Base-by-base conservation (phyloP, 2,888 invertebrate species). In the Phlogophora meticulosa region DNA sequence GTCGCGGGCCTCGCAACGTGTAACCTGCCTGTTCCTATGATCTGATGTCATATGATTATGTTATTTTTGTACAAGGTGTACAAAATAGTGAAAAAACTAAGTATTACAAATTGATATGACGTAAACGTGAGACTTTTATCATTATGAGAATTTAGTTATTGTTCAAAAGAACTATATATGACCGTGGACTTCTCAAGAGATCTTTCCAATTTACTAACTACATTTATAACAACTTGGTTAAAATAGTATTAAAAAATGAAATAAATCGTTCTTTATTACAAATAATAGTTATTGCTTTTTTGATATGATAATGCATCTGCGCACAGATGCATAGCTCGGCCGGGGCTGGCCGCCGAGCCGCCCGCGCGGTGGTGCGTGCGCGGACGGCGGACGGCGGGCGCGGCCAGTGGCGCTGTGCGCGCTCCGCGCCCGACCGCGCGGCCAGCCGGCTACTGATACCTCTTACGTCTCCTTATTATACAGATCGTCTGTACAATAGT, bases 241-340 rank as follows among this genome's bases (percentile, higher is more conserved):
- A 94, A 94, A 95, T 94, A 94, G 91, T 93, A 92, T 92, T 90
- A 90, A 91, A 92, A 93, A 94, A 92, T 91, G 91, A 92, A 93
- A 93, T 92, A 83, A 82, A 91, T 90, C 88, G 87, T 87, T 90
- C 86, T 88, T 92, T 92, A 94, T 94, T n/a, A n/a, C 91, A 94
- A 94, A 94, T 94, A 94, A 94, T 93, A 93, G 93, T 95, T 95
- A 95, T 95, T 95, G 95, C 95, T 95, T 94, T 92, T 90, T 92
- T 95, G 95, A 95, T 95, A 95, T 95, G 95, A 93, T 91, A 88
- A 88, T 90, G 90, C 91, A 91, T 88, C 88, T 87, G 90, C 84
- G 89, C 85, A 88, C 89, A 85, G 89, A 86, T 83, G 89, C 80
- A 76, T 70, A 63, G 69, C 36, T 66, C 69, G 66, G 70, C 43